Percentiles rank a stretch among this genome's conserved stretches.
Evolutionary conservation across 2,113 vertebrate genomes (phyloP).

Genomic region (Gymnocephalus cernua): DNA sequence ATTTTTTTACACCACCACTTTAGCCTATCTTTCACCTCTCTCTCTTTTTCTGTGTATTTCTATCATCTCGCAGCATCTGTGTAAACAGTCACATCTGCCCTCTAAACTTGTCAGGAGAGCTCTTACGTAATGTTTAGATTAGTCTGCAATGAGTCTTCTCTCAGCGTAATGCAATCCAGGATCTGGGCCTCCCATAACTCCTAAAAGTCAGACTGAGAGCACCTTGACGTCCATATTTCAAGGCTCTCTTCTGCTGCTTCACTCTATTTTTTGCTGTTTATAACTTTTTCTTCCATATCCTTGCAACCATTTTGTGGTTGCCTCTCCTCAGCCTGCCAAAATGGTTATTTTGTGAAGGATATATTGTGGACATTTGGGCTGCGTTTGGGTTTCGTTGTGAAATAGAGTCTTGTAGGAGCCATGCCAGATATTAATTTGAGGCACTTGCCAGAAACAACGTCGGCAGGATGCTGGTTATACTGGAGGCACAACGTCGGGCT

Average conservation of each 20-base stretch:
- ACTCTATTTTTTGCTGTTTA: constrained; percentile 55
- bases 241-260: constrained; percentile 39
- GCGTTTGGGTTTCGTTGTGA: constrained; percentile 64
- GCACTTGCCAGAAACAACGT: constrained; percentile 71
- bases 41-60: constrained; percentile 36
- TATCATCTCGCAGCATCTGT: constrained; percentile 67
- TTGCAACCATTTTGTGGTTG: constrained; percentile 48
- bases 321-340: constrained; percentile 37
- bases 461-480: constrained; percentile 66
- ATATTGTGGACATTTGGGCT: constrained; percentile 37
- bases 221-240: constrained; percentile 73
- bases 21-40: constrained; percentile 27
- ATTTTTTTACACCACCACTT: not conserved
- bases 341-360: constrained; percentile 49
- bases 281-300: constrained; percentile 24
- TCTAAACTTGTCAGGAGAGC: constrained; percentile 69
- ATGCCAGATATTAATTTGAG: constrained; percentile 74
- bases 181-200: constrained; percentile 67
- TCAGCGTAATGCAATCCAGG: constrained; percentile 61
- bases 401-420: constrained; percentile 61
- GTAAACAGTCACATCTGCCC: constrained; percentile 75
- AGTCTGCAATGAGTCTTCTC: constrained; percentile 63
- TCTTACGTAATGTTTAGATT: constrained; percentile 78
- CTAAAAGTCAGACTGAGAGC: constrained; percentile 56
- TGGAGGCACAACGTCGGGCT: constrained; percentile 51